Conservation (phyloP, 1,140 invertebrate genomes). For the Asobara japonica region DNA sequence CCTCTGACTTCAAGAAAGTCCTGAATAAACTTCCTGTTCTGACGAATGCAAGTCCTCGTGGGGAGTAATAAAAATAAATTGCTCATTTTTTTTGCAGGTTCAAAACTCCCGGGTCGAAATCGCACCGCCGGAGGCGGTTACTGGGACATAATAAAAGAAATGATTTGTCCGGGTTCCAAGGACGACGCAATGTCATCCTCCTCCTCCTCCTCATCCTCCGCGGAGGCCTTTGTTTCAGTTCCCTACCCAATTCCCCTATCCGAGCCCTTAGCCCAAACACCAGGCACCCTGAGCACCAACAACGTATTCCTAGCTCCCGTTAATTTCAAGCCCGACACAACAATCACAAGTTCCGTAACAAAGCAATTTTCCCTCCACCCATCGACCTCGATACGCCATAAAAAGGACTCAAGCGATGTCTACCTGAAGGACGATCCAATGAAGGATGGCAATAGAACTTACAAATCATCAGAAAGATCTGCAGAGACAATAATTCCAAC, state of each 20-base stretch:
- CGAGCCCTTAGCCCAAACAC: slow-evolving; percentile 53
- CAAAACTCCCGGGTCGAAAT: slow-evolving; percentile 59
- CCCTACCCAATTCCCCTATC: slow-evolving; percentile 58
- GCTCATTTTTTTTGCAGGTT: no score
- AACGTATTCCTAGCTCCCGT: slow-evolving; percentile 62
- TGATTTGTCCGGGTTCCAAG: slow-evolving; percentile 61
- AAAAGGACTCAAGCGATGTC: slow-evolving; percentile 51
- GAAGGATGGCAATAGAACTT: no score
- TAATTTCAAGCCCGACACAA: slow-evolving; percentile 58
- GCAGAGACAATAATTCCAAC: slow-evolving; percentile 55
- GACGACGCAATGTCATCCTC: slow-evolving; percentile 47
- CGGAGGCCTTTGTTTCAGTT: slow-evolving; percentile 49
- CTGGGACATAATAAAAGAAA: slow-evolving; percentile 63
- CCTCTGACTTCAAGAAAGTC: no score
- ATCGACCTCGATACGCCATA: slow-evolving; percentile 51
- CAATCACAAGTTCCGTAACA: slow-evolving; percentile 51
- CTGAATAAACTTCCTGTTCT: no score
- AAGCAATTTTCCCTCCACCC: slow-evolving; percentile 55
- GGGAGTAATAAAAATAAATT: no score
- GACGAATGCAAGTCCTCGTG: no score
- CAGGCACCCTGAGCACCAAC: slow-evolving; percentile 44
- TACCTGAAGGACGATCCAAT: slow-evolving; percentile 41
- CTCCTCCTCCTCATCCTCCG: no score
- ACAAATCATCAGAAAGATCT: slow-evolving; percentile 23
- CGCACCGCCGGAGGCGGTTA: slow-evolving; percentile 57